These are phyloP conservation scores for Apodemia duryi DNA, from an alignment of 2,888 invertebrate genomes.

Conservation along the genomic window DNA sequence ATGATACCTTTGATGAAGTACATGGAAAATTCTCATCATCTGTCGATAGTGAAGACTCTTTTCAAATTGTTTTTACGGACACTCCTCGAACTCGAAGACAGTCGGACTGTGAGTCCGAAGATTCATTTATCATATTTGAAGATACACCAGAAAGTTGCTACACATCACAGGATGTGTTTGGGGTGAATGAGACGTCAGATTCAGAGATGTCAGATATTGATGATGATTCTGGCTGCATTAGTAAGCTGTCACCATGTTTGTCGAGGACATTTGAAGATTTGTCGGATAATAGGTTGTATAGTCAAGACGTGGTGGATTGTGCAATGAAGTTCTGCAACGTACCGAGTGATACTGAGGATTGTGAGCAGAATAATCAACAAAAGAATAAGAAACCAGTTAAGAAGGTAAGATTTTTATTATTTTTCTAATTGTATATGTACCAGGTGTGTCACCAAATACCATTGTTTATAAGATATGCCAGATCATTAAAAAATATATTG, in stretches of 20 bases:
- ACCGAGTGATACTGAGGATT: slow-evolving; percentile 26
- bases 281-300: slow-evolving; percentile 58
- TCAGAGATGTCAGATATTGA: slow-evolving; percentile 33
- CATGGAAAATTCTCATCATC: slow-evolving; percentile 57
- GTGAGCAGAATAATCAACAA: neutral
- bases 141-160: slow-evolving; percentile 63
- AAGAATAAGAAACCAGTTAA: slow-evolving; percentile 6
- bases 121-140: slow-evolving; percentile 77
- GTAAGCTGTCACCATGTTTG: slow-evolving; percentile 33
- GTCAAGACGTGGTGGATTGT: slow-evolving; percentile 62
- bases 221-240: slow-evolving; percentile 30
- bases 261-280: slow-evolving; percentile 60
- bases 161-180: slow-evolving; percentile 61
- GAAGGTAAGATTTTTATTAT: slow-evolving; percentile 6
- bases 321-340: slow-evolving; percentile 33
- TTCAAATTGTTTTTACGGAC: slow-evolving; percentile 68
- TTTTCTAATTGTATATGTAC: neutral
- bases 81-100: slow-evolving; percentile 40
- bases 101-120: slow-evolving; percentile 80
- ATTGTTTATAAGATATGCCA: too few relatives aligned
- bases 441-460: too few relatives aligned
- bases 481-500: too few relatives aligned
- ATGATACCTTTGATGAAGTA: slow-evolving; percentile 59
- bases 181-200: slow-evolving; percentile 36
- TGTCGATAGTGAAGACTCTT: slow-evolving; percentile 61